Evolutionary conservation across 2,888 invertebrate genomes (phyloP).

Genomic region (Theretra japonica): DNA sequence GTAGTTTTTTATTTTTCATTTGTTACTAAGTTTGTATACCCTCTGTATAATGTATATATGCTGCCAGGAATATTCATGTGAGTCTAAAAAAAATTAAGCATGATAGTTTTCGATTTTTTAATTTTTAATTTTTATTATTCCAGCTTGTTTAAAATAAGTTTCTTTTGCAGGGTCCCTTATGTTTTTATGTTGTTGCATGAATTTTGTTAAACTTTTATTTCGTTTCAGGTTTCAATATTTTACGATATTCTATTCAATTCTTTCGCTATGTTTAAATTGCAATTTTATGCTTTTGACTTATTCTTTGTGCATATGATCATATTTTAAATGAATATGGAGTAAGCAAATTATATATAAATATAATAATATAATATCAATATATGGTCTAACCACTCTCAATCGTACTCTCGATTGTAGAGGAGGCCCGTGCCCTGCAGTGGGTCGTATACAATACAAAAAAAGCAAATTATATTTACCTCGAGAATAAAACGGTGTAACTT

Average conservation of each 20-base stretch:
- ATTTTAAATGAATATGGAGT: constrained; percentile 24
- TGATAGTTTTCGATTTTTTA: constrained; percentile 36
- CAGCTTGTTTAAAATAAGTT: constrained; percentile 34
- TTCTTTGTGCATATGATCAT: no score
- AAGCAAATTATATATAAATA: no score
- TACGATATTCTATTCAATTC: not conserved
- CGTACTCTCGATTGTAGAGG: no score
- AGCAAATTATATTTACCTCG: no score
- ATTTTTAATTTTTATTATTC: constrained; percentile 33
- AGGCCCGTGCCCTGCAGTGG: no score
- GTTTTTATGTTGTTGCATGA: constrained; percentile 32
- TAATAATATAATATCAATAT: no score
- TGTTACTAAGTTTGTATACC: not conserved
- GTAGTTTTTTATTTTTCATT: constrained; percentile 6
- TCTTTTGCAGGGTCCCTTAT: constrained; percentile 30
- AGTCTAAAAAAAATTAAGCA: constrained; percentile 51
- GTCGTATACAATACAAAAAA: no score
- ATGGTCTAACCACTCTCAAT: no score
- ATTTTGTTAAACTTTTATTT: constrained; percentile 26
- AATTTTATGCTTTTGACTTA: constrained; percentile 34
- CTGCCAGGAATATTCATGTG: constrained; percentile 67
- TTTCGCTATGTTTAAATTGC: constrained; percentile 24
- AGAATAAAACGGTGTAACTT: not conserved
- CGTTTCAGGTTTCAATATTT: constrained; percentile 34
- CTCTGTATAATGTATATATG: constrained; percentile 41